Conservation (phyloP, 37 sponge, comb jelly and placozoan genomes). For the Aphrocallistes beatrix region DNA sequence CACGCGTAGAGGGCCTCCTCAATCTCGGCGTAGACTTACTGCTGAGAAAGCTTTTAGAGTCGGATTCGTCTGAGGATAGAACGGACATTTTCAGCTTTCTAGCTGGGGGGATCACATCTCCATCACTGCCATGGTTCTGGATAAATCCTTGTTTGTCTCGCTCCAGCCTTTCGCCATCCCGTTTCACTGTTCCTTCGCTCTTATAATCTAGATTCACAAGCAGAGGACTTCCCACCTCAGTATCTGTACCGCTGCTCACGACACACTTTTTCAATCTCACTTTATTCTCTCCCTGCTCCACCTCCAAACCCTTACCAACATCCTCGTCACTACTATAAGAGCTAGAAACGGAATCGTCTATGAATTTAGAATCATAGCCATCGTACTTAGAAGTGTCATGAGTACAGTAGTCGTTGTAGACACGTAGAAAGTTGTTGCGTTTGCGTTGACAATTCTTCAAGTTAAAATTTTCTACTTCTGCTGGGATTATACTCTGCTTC, state of each 20-base stretch:
- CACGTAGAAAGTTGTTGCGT: not conserved
- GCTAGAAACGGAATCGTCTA: not conserved
- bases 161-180: not conserved
- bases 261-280: not conserved
- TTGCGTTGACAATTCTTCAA: not conserved
- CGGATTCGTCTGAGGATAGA: not conserved
- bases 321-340: not conserved
- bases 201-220: not conserved
- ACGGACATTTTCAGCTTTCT: conserved; percentile 1
- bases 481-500: not conserved
- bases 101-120: not conserved
- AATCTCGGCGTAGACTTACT: not conserved
- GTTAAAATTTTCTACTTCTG: not conserved
- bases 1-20: not conserved
- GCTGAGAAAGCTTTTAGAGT: not conserved
- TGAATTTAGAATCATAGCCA: not conserved
- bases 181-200: not conserved
- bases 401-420: not conserved
- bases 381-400: not conserved
- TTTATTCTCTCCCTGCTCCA: not conserved
- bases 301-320: not conserved
- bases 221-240: not conserved
- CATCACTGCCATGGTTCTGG: not conserved
- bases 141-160: not conserved
- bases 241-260: not conserved